These are phyloP conservation scores for Hydrolagus affinis DNA, from an alignment of 2,113 vertebrate species.

Conservation along the genomic window DNA sequence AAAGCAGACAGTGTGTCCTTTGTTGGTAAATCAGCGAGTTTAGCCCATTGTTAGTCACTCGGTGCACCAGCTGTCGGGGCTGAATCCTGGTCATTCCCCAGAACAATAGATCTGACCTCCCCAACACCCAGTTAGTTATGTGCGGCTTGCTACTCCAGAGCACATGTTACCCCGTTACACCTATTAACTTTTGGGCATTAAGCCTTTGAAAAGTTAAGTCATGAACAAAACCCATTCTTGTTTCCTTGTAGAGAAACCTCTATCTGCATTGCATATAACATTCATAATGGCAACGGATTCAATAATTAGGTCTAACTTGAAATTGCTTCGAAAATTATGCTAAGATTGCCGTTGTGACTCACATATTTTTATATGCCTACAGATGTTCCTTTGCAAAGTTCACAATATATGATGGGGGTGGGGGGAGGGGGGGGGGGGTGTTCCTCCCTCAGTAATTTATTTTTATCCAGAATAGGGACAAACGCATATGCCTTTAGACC, in stretches of 20 bases:
- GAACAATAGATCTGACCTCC: neutral
- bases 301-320: neutral
- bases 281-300: too few species aligned
- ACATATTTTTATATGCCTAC: neutral
- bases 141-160: too few species aligned
- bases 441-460: neutral
- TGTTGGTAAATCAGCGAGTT: slow-evolving; percentile 11
- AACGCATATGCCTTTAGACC: neutral
- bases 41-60: slow-evolving; percentile 25
- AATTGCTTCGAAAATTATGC: neutral
- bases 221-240: neutral
- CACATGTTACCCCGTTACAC: neutral
- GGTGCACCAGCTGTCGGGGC: neutral
- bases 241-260: neutral
- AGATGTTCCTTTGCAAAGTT: neutral
- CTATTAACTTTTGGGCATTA: neutral
- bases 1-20: slow-evolving; percentile 18
- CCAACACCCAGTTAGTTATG: slow-evolving; percentile 7
- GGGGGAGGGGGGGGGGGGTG: too few species aligned
- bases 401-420: neutral
- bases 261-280: neutral
- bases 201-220: neutral
- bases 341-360: neutral
- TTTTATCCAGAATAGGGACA: neutral
- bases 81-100: slow-evolving; percentile 15